phyloP scores from a whole-genome alignment of 2,113 vertebrate genomes.

The Osmerus mordax region DNA sequence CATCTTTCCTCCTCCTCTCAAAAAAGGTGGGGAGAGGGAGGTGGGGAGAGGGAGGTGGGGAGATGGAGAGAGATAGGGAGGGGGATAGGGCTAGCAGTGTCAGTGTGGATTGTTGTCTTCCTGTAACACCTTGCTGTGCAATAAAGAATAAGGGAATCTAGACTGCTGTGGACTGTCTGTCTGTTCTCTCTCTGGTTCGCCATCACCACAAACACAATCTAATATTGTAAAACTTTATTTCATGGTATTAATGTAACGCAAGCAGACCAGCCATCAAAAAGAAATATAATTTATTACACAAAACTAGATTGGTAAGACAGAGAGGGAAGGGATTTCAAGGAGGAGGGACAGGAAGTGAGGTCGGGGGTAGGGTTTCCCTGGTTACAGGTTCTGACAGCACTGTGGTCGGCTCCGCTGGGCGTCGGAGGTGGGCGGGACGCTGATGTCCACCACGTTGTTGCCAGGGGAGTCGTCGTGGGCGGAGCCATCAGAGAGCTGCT shows the following conservation, averaged over 20 bases:
- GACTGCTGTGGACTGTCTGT: constrained; percentile 16
- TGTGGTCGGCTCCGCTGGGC: constrained; percentile 94
- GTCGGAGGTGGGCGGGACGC: constrained; percentile 93
- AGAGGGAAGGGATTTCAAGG: constrained; percentile 18
- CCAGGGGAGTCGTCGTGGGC: constrained; percentile 95
- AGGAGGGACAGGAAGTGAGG: too few relatives aligned
- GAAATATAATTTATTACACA: constrained; percentile 72
- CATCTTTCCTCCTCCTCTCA: constrained; percentile 78
- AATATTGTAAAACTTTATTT: constrained; percentile 76
- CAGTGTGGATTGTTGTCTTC: constrained; percentile 63
- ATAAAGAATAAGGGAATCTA: constrained; percentile 69
- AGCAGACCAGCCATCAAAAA: constrained; percentile 73
- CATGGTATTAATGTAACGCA: constrained; percentile 74
- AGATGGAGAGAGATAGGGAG: neutral
- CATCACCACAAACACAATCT: constrained; percentile 8
- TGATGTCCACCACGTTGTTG: constrained; percentile 98
- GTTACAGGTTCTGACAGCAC: constrained; percentile 99
- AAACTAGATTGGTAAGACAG: constrained; percentile 38
- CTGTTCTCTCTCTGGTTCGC: neutral
- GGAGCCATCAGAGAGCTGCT: constrained; percentile 92
- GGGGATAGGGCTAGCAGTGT: constrained; percentile 6
- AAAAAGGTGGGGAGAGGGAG: constrained; percentile 4
- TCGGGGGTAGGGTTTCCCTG: constrained; percentile 45
- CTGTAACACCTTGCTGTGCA: constrained; percentile 70
- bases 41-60: neutral